Evolutionary conservation across 2,888 invertebrate species (phyloP).

Genomic region (Chaitophorus viminalis): DNA sequence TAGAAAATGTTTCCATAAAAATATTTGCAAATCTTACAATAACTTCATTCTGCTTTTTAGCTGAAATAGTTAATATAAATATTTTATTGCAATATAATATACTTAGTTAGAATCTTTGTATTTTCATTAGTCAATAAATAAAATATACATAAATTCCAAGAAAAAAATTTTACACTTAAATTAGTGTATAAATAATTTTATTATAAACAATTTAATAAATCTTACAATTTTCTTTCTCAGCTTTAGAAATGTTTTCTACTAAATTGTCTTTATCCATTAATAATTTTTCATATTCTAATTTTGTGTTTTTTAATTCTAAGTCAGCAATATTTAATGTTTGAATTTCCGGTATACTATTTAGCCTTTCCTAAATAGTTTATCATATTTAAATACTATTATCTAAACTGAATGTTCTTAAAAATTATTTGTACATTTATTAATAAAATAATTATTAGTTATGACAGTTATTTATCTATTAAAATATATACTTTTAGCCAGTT

Average conservation of each 20-base stretch:
- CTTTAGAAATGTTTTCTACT: neutral
- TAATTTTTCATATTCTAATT: slow-evolving; percentile 33
- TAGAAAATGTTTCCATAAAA: slow-evolving; percentile 16
- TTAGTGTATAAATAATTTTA: neutral
- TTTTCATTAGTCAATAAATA: neutral
- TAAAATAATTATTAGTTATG: too few relatives aligned
- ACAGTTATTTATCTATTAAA: neutral
- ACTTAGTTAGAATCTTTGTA: neutral
- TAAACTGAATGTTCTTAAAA: neutral
- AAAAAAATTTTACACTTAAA: neutral
- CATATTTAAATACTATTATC: neutral
- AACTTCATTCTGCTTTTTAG: neutral
- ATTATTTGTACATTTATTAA: neutral
- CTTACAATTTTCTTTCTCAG: slow-evolving; percentile 27
- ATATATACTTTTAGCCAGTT: neutral
- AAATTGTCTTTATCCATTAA: neutral
- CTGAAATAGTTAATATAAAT: neutral
- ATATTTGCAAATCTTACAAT: slow-evolving; percentile 7
- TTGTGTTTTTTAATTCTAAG: slow-evolving; percentile 7
- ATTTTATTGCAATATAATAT: too few relatives aligned
- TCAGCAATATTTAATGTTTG: slow-evolving; percentile 17
- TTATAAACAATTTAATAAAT: neutral
- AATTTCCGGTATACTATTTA: slow-evolving; percentile 44
- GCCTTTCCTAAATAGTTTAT: slow-evolving; percentile 21
- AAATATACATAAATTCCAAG: neutral